Evolutionary conservation across 1,140 invertebrate genomes (phyloP), one percentile per base, ranked within the genome.

Genomic region (Rhizoglyphus robini): DNA sequence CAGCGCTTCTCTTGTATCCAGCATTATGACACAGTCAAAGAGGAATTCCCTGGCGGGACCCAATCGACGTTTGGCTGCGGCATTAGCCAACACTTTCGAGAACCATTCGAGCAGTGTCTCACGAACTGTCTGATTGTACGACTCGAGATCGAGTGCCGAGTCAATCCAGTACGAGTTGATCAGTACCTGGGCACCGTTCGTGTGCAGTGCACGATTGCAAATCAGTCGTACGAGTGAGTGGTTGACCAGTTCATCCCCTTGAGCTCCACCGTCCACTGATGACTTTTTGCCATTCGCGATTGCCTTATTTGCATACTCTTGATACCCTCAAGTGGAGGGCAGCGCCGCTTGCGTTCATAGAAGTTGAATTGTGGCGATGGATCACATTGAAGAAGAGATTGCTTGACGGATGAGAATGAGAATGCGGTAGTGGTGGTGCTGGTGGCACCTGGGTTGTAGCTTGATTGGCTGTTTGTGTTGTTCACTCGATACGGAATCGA

Each of bases 101-200:
- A 60, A 60, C 58, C 58, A 60, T 27, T 60, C 58, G 8, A 60
- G 29, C n/a, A 60, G 29, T 4, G 58, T 13, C n/a, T n/a, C n/a
- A n/a, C n/a, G n/a, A n/a, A n/a, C n/a, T n/a, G n/a, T n/a, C 8
- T n/a, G 15, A 46, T 60, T 18, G 29, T 60, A 60, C 8, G 15
- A 29, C 29, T 60, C 58, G 58, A 60, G 58, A 46, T 60, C 58
- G 23, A 11, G 48, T n/a, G 15, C 27, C 25, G 58, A 38, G 20
- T 60, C 58, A 20, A 60, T 13, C 58, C 58, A 60, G 29, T 60
- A 60, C n/a, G 32, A 38, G 23, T 60, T 18, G 2, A 60, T 15
- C 23, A 60, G 27, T 27, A 60, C 30, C 18, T 8, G 29, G 13
- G 58, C 1, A 46, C 58, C 58, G n/a, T n/a, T n/a, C n/a, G n/a